Evolutionary conservation across 2,113 vertebrate genomes (phyloP).

Genomic region (Thermophis baileyi): DNA sequence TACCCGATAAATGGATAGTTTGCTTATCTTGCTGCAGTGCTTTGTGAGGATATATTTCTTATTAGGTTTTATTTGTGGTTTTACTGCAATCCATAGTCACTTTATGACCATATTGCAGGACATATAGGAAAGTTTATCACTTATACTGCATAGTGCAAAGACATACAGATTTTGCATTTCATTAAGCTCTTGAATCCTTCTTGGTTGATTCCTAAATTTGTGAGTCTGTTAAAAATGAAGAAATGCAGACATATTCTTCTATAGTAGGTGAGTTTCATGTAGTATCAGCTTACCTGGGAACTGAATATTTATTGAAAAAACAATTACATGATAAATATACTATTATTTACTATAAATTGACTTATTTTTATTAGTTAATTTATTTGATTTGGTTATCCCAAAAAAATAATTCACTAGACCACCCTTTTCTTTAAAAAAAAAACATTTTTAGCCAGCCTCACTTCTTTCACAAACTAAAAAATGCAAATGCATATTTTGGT

Average conservation of each 20-base stretch:
- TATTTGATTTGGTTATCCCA: neutral
- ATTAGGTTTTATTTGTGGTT: neutral
- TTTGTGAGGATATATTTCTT: neutral
- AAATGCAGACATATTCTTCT: neutral
- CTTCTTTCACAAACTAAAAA: neutral
- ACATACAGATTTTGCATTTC: neutral
- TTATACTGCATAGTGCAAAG: neutral
- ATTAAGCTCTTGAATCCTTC: neutral
- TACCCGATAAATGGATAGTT: neutral
- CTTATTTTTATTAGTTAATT: neutral
- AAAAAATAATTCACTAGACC: neutral
- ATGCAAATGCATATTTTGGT: neutral
- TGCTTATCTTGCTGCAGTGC: conserved; percentile 3
- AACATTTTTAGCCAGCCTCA: neutral
- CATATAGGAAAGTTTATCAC: neutral
- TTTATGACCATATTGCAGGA: neutral
- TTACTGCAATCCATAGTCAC: neutral
- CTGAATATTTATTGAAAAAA: neutral
- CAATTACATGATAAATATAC: neutral
- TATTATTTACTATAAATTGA: neutral
- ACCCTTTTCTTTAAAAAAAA: neutral
- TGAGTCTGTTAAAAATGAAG: neutral
- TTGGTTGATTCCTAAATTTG: neutral
- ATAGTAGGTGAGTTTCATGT: neutral
- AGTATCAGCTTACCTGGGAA: neutral